A percentile compares a stretch with the other conserved stretches of the same genome.
phyloP scores from a whole-genome alignment of 2,888 invertebrate species.

The Sacculina carcini region DNA sequence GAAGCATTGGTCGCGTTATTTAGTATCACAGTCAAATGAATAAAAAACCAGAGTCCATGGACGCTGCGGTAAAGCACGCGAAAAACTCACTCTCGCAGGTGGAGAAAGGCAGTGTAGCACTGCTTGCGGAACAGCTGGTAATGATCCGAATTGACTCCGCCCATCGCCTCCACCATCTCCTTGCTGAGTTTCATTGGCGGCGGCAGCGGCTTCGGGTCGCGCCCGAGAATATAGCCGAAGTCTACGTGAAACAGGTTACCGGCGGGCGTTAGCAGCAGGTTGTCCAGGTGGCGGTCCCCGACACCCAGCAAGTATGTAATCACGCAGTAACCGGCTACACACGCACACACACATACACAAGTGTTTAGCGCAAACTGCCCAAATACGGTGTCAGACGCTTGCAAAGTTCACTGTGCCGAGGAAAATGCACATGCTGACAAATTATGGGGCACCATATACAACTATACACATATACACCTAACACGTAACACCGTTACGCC shows the following conservation, averaged over 20 bases:
- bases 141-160: conserved; percentile 63
- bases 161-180: conserved; percentile 98
- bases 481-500: no score
- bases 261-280: conserved; percentile 62
- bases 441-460: no score
- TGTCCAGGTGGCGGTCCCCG: conserved; percentile 91
- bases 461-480: no score
- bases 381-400: no score
- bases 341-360: no score
- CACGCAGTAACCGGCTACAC: conserved; percentile 64
- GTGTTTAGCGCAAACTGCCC: no score
- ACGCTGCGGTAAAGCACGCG: not conserved
- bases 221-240: conserved; percentile 88
- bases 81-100: conserved; percentile 27
- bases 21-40: no score
- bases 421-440: not conserved
- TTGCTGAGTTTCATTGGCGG: conserved; percentile 97
- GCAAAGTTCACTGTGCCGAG: no score
- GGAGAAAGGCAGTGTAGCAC: conserved; percentile 85
- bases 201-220: conserved; percentile 94
- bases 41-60: not conserved
- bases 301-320: conserved; percentile 93
- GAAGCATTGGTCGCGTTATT: no score
- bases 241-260: conserved; percentile 91
- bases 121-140: conserved; percentile 81